phyloP scores from a whole-genome alignment of 2,797 vertebrate species.

The Emys orbicularis region DNA sequence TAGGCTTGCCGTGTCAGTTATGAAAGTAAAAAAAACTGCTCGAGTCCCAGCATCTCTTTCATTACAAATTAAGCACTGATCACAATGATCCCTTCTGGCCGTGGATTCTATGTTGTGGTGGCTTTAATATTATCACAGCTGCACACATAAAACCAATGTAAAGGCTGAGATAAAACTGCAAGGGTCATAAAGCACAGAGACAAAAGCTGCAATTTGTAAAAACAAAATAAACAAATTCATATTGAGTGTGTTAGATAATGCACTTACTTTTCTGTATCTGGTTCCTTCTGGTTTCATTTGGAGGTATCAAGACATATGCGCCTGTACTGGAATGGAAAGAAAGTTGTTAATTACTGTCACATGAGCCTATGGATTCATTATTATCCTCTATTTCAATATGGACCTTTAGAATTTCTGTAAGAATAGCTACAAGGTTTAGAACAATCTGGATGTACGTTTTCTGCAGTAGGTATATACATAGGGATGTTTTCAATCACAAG shows the following conservation, averaged over 20 bases:
- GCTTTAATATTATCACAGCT: not conserved
- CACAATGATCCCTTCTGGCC: not conserved
- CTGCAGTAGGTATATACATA: not conserved
- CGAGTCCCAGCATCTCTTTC: not conserved
- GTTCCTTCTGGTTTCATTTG: conserved; percentile 81
- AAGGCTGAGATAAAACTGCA: conserved; percentile 4
- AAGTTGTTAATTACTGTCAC: not conserved
- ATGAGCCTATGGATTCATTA: not conserved
- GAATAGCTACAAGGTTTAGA: not conserved
- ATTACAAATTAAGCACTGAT: not conserved
- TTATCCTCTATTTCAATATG: not conserved
- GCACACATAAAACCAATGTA: not conserved
- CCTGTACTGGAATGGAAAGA: conserved; percentile 76
- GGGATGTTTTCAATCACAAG: not conserved
- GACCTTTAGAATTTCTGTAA: not conserved
- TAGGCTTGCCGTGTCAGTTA: not conserved
- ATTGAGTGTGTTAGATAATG: not conserved
- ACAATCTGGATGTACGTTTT: not conserved
- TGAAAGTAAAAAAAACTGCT: not conserved
- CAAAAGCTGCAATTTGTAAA: not conserved
- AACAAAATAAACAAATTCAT: not conserved
- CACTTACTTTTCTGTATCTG: conserved; percentile 83
- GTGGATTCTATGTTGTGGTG: not conserved
- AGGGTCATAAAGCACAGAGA: not conserved
- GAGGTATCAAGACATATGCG: conserved; percentile 82